Conservation (phyloP, 2,797 vertebrate species). For the Cirrhinus mrigala region DNA sequence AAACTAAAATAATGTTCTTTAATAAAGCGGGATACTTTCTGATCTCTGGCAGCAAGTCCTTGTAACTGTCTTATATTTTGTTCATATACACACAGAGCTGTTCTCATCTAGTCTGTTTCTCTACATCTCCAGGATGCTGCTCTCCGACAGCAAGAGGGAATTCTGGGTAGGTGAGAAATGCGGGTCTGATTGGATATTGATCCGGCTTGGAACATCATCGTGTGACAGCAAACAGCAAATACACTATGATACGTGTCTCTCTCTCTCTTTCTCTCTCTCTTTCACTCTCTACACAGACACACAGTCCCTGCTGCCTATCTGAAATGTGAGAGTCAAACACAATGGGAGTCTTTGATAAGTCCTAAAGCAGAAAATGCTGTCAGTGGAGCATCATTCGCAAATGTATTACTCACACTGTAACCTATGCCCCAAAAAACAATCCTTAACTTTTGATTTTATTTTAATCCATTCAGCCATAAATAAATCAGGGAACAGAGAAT, state of each 20-base stretch:
- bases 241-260: constrained; percentile 39
- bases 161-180: constrained; percentile 59
- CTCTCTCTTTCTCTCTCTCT: not conserved
- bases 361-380: not conserved
- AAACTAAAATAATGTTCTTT: constrained; percentile 16
- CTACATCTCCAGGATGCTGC: not conserved
- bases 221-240: constrained; percentile 50
- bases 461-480: constrained; percentile 28
- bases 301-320: constrained; percentile 4
- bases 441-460: constrained; percentile 11
- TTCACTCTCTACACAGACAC: not conserved
- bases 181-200: constrained; percentile 66
- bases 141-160: constrained; percentile 27
- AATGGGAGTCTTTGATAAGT: not conserved
- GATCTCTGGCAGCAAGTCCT: constrained; percentile 11
- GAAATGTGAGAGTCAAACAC: not conserved
- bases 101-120: constrained; percentile 24
- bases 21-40: constrained; percentile 11
- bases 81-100: constrained; percentile 16
- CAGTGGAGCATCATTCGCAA: not conserved
- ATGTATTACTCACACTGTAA: not conserved
- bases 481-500: constrained; percentile 9
- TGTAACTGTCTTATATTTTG: constrained; percentile 25
- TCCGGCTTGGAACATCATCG: constrained; percentile 55
- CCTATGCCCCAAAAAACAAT: not conserved